Evolutionary conservation across 2,113 vertebrate species (phyloP), one percentile per base, ranked within the genome.

Genomic region (Tachysurus vachellii): DNA sequence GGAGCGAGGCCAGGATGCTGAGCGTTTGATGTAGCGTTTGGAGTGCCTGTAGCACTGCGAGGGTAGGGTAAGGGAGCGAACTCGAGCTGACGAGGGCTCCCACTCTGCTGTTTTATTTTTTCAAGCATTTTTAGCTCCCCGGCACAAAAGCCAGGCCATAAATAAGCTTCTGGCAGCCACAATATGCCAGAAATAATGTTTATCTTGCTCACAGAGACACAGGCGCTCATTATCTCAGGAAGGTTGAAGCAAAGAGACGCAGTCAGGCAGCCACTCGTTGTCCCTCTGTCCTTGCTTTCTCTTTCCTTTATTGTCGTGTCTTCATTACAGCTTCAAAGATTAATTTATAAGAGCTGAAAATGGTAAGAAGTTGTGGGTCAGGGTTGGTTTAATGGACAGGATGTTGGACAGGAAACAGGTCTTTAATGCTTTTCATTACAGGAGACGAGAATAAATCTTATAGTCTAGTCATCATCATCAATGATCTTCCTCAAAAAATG

Each of bases 171-270:
- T 93, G 92, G 92, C 91, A 68, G 88, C 90, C 88, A 92, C 92
- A 92, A 93, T 94, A 94, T 92, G 91, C 92, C 94, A 95, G 92
- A 95, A 95, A 95, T 95, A 95, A 95, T 95, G 94, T 95, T 95
- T 95, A 94, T 94, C 94, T 95, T 94, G 93, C 91, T 91, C 91
- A 87, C 93, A 89, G 90, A 91, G 93, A 88, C 88, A 85, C 70
- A 80, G 79, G 76, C 86, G 73, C 91, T 93, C 92, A 92, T 93
- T 92, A 92, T 86, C 80, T 90, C 77, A 54, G 81, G 44, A 57
- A 86, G 90, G 86, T 88, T 90, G 62, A 89, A 90, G 91, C 90
- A 56, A 80, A 80, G 84, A 88, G 53, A 85, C 21, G 53, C 42
- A 31, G 86, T 86, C 86, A 80, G 87, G 91, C 88, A 94, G 89